Evolutionary conservation across 2,888 invertebrate species (phyloP), one percentile per base, ranked within the genome.

Genomic region (Lithophane semibrunnea): DNA sequence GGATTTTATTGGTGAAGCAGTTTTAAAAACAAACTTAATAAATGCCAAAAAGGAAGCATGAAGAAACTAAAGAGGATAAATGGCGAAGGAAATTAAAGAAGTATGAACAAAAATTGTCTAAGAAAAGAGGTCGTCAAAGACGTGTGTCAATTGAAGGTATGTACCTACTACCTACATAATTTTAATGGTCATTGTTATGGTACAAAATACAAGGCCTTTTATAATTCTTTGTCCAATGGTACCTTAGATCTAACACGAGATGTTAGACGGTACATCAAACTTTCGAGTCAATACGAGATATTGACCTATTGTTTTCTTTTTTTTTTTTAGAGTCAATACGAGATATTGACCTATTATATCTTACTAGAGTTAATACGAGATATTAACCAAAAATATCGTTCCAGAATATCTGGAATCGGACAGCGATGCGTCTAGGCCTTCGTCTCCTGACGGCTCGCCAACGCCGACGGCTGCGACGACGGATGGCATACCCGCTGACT

Each of bases 231-330:
- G 44, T 47, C 9, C 16, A 65, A 47, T 24, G n/a, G 24, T 47
- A 65, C 65, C 65, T 65, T 65, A 65, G 65, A 65, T 47, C 24
- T 65, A 65, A 65, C 47, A 65, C 65, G 65, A 65, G 47, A 65
- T 47, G 47, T 65, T 44, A 65, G 64, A 65, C 64, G 64, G n/a
- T 44, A 44, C 16, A 65, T 13, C n/a, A 65, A 65, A 65, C 61
- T 37, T 61, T 21, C n/a, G 44, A 64, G 44, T 44, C 44, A 64
- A 64, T 64, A 64, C 64, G 64, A 64, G 64, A 64, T 64, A 64
- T 64, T 64, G 44, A 64, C 64, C 64, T 61, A 61, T 24, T 18
- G 37, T 64, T 64, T 64, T n/a, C 13, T 42, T 44, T 44, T 44
- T 44, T 44, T 9, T n/a, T n/a, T n/a, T n/a, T n/a, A n/a, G n/a